A percentile compares a stretch with the other conserved stretches of the same genome.
Conservation (phyloP, 2,888 invertebrate genomes). For the Oligia latruncula region DNA sequence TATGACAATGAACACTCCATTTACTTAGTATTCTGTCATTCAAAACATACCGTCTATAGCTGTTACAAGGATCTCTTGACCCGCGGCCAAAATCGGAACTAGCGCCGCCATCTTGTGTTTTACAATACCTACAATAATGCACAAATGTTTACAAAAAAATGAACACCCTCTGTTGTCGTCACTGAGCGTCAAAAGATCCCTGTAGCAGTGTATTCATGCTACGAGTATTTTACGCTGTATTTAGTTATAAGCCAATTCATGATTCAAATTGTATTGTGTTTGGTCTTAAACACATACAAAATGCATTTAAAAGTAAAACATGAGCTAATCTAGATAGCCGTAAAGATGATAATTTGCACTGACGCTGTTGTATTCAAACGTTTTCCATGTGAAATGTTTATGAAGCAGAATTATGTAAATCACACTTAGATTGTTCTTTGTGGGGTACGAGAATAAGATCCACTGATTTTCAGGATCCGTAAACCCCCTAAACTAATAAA, state of each 20-base stretch:
- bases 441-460: no score
- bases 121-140: background rate
- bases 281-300: background rate
- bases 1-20: background rate
- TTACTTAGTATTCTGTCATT: background rate
- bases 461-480: background rate
- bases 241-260: background rate
- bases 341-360: background rate
- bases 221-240: background rate
- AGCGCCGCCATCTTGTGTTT: background rate
- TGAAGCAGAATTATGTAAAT: background rate
- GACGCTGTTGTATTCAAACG: background rate
- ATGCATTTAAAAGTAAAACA: slow-evolving; percentile 1
- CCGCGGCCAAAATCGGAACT: background rate
- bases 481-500: background rate
- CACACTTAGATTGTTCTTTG: background rate
- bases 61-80: background rate
- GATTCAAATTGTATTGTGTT: background rate
- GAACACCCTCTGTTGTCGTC: background rate
- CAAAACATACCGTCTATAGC: background rate
- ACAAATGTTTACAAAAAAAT: background rate
- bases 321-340: background rate
- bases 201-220: background rate
- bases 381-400: background rate
- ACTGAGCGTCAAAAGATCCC: background rate